Evolutionary conservation across 2,888 invertebrate genomes (phyloP), one percentile per base, ranked within the genome.

Genomic region (Oscheius onirici): DNA sequence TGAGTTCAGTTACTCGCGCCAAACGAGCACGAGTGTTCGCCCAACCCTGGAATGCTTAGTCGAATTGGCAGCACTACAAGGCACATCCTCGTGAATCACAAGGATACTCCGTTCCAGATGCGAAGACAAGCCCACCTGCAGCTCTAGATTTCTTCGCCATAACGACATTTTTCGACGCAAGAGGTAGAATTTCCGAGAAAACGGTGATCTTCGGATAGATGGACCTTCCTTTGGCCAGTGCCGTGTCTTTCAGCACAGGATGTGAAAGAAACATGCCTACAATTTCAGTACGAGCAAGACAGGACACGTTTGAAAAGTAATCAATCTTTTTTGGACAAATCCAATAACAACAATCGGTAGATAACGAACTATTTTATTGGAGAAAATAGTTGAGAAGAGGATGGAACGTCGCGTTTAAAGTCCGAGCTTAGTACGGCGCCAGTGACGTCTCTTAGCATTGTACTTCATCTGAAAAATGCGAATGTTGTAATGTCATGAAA

Each of bases 401-500:
- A 44, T 6, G 24, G 22, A 44, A 13, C 13, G 15, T 20, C n/a
- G 20, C 46, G 49, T 51, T 83, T 86, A 87, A 57, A 87, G 82
- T 83, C 85, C 85, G 80, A 87, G 83, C 84, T 87, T 87, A 79
- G 87, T 87, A 72, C 87, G 83, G 75, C 86, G 84, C 87, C 87
- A 87, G 77, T 88, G 85, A 67, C 88, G 83, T 66, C 85, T 83
- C 84, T 86, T 83, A 77, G 84, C 83, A 76, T 85, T 86, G 90
- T 90, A 97, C 79, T 82, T 82, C 77, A 82, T 82, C 82, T 81
- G 72, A 49, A 82, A 79, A 66, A 5, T 15, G 3, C 20, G n/a
- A 46, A 55, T 55, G 55, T 49, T 8, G 8, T 49, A 49, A 49
- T 2, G 49, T 49, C 49, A 49, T 49, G 49, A 49, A 49, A 49